phyloP scores from a whole-genome alignment of 2,797 vertebrate genomes.

The Paedocypris micromegethes region DNA sequence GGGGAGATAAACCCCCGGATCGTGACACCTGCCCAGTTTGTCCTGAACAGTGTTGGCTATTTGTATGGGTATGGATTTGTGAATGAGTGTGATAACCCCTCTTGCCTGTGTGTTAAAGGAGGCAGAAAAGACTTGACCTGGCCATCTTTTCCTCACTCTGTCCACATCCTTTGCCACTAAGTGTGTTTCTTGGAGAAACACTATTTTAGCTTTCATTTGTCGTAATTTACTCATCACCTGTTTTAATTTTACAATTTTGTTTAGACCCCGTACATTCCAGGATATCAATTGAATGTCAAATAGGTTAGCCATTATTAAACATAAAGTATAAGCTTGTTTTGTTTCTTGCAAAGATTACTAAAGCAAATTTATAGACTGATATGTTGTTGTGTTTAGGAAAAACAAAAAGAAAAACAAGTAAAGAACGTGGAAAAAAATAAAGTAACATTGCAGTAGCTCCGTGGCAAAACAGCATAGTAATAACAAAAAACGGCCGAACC shows the following conservation, averaged over 20 bases:
- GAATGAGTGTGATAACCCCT: conserved; percentile 6
- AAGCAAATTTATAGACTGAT: too few relatives aligned
- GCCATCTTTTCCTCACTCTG: not conserved
- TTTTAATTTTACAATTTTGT: conserved; percentile 10
- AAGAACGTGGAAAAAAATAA: too few relatives aligned
- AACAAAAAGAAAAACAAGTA: too few relatives aligned
- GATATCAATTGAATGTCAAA: conserved; percentile 7
- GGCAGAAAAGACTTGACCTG: conserved; percentile 8
- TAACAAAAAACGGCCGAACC: too few relatives aligned
- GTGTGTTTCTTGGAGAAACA: not conserved
- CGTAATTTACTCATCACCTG: conserved; percentile 16
- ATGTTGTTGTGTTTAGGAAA: too few relatives aligned
- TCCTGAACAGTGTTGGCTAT: conserved; percentile 1
- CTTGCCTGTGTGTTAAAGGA: conserved; percentile 3
- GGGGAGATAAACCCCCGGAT: too few relatives aligned
- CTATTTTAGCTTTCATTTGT: conserved; percentile 18
- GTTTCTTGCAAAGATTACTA: too few relatives aligned
- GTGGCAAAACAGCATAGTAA: too few relatives aligned
- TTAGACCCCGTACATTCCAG: conserved; percentile 13
- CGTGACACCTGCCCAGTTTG: not conserved
- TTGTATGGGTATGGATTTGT: conserved; percentile 20
- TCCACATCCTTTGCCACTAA: not conserved
- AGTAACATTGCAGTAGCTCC: too few relatives aligned
- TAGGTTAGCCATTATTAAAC: conserved; percentile 1
- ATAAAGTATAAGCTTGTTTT: too few relatives aligned